phyloP scores from a whole-genome alignment of 2,113 vertebrate species.

The Misgurnus anguillicaudatus region DNA sequence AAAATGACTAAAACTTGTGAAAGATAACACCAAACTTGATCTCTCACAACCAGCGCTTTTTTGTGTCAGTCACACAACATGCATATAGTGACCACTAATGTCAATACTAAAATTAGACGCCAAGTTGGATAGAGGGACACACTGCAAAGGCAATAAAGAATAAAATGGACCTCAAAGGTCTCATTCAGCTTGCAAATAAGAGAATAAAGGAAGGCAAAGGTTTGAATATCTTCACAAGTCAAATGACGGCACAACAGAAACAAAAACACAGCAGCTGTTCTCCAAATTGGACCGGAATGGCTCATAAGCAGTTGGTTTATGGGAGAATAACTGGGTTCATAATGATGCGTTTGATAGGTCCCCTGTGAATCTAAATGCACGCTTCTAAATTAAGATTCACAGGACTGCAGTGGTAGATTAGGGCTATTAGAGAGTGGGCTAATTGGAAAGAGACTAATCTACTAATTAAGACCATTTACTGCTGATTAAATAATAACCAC shows the following conservation, averaged over 20 bases:
- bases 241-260: constrained; percentile 57
- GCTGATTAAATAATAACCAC: constrained; percentile 75
- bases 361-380: constrained; percentile 67
- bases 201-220: neutral
- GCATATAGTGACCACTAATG: no score
- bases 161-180: constrained; percentile 25
- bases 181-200: neutral
- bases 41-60: neutral
- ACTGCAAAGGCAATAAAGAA: constrained; percentile 37
- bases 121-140: constrained; percentile 9
- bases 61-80: no score
- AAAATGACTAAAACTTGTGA: neutral
- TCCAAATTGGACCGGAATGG: constrained; percentile 61
- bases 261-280: constrained; percentile 71
- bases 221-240: constrained; percentile 23
- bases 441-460: constrained; percentile 77
- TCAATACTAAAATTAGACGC: constrained; percentile 19
- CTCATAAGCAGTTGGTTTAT: constrained; percentile 71
- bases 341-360: constrained; percentile 70
- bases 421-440: constrained; percentile 70
- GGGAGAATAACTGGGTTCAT: constrained; percentile 71
- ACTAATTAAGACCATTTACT: constrained; percentile 77
- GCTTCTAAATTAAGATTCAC: constrained; percentile 73
- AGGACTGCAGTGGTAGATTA: constrained; percentile 70
- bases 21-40: neutral